Evolutionary conservation across 2,113 vertebrate genomes (phyloP), one percentile per base, ranked within the genome.

Genomic region (Balaeniceps rex): DNA sequence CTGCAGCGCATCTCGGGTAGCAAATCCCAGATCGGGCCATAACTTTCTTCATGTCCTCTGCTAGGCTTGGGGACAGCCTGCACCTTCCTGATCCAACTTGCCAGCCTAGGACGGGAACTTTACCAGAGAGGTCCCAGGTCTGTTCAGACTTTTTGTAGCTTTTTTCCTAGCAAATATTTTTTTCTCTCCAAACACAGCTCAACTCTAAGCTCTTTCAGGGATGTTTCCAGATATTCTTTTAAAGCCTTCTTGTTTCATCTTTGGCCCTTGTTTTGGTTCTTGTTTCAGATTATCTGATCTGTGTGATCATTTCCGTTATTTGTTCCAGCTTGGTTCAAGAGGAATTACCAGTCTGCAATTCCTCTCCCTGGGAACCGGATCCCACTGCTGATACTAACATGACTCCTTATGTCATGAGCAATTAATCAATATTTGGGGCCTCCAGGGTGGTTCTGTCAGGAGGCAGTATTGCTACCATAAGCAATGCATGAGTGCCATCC

Each of bases 241-340:
- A 72, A 89, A 84, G 18, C 5, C 14, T 47, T 23, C 57, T 76
- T 76, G 17, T 40, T 93, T 60, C 72, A 19, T 70, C 74, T 71
- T 78, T 18, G 5, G 3, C 22, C 11, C 49, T 79, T 69, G 49
- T 85, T 96, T 95, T 69, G n/a, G 15, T 31, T 82, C 72, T 84
- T 85, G 33, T 46, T 93, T 79, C 23, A 60, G 19, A 82, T 89
- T 81, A 81, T 88, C 60, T 78, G 65, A 60, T 93, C 70, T 82
- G 47, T 52, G 25, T 1, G 6, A 87, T 65, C 22, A 0, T 46
- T 90, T 94, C 61, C 13, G 5, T 52, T 79, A 85, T 83, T 91
- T 93, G 31, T 87, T 91, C 89, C 78, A 87, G 70, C 83, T 76
- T 76, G 84, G 84, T 96, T 93, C 84, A 94, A 85, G 89, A 95